Base-by-base conservation (phyloP, 2,797 vertebrate species). In the Poeciliopsis infans region DNA sequence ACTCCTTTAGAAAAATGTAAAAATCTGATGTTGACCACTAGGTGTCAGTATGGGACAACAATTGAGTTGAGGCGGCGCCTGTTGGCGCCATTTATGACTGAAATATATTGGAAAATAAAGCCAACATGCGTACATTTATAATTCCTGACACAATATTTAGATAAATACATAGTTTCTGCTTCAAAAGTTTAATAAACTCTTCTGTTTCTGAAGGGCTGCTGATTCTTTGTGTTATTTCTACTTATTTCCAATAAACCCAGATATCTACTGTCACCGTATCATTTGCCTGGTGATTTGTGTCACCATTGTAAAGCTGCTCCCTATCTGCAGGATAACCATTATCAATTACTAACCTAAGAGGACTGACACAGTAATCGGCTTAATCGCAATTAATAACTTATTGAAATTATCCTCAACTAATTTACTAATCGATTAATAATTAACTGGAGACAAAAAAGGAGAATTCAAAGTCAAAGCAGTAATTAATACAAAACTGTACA, bases 301-400 rank as follows among this genome's bases (percentile, higher is more conserved):
- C 92, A 95, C 95, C 92, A 92, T 95, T 92, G 88, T 49, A 71
- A 75, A 70, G 77, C 79, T 74, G 77, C 53, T 89, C 77, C 86
- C 84, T 84, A 81, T 86, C 90, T 92, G 91, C 93, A 25, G 83
- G 79, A 81, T 85, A 86, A 83, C 73, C 68, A 79, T 18, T 61
- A 89, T 89, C 88, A 95, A 25, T 25, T 53, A 53, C 7, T 53
- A 53, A 53, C 7, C 49, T 51, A 51, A 51, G 8, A 51, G 49
- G 16, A 51, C 49, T 51, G 2, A 23, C 7, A 25, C 3, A 53
- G 23, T 25, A 53, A 53, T 25, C 7, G 3, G 20, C 20, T 51
- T 23, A 51, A 51, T 51, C 20, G 1, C 2, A 1, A 23, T 51
- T 51, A 51, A 51, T 51, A 2, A 2, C 25, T 25, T 53, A 53